Conservation (phyloP, 2,797 vertebrate genomes). For the Eulemur mongoz region DNA sequence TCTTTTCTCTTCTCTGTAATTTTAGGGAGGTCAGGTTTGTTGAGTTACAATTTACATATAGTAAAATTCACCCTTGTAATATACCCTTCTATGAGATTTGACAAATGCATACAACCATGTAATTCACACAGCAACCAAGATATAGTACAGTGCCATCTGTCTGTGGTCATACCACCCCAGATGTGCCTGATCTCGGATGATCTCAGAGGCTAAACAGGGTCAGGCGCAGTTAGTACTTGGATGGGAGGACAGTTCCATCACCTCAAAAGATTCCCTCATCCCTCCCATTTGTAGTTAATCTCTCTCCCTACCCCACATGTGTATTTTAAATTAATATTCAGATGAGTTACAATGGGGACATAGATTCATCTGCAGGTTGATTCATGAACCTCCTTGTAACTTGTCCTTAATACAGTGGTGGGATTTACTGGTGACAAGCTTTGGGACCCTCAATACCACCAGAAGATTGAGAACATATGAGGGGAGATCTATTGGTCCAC, state of each 20-base stretch:
- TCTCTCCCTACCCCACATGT: background rate
- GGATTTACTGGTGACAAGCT: background rate
- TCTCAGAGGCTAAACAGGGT: no score
- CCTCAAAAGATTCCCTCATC: background rate
- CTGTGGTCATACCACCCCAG: no score
- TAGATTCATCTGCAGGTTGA: background rate
- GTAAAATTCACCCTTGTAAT: background rate
- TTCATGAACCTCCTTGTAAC: background rate
- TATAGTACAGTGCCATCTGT: background rate
- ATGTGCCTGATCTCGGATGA: no score
- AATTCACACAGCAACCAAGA: background rate
- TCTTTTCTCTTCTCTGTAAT: background rate
- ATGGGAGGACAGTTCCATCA: background rate
- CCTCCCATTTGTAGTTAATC: background rate
- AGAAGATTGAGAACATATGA: background rate
- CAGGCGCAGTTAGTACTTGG: no score
- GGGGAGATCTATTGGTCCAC: background rate
- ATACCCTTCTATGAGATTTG: background rate
- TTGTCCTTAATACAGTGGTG: background rate
- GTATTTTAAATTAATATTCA: background rate
- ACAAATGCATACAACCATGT: background rate
- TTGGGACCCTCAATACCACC: background rate
- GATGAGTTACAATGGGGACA: background rate
- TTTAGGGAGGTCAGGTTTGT: background rate
- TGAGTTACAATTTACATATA: background rate